phyloP scores from a whole-genome alignment of 2,113 vertebrate genomes.

The Clarias magur region DNA sequence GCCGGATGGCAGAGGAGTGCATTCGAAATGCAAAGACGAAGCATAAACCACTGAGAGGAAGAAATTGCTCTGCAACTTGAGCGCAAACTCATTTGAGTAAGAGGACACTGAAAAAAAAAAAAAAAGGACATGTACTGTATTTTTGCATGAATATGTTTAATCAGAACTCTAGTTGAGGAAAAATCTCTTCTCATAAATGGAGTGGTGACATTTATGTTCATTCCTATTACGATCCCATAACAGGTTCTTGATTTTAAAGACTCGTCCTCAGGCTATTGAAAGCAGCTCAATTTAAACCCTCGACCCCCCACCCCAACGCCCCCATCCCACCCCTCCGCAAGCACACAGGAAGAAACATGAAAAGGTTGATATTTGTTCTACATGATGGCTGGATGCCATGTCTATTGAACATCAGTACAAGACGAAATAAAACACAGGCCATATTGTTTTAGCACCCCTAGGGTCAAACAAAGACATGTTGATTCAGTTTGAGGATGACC shows the following conservation, averaged over 20 bases:
- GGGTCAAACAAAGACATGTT: constrained; percentile 4
- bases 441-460: constrained; percentile 27
- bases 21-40: constrained; percentile 35
- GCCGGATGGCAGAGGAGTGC: constrained; percentile 24
- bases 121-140: not conserved
- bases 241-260: not conserved
- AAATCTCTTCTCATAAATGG: not conserved
- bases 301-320: too few relatives aligned
- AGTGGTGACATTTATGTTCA: not conserved
- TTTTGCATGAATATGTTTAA: not conserved
- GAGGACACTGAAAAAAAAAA: constrained; percentile 3
- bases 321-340: not conserved
- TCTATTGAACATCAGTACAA: not conserved
- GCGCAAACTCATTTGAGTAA: not conserved
- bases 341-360: not conserved
- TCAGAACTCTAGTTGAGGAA: not conserved
- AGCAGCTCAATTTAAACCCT: not conserved
- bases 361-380: constrained; percentile 9
- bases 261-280: not conserved
- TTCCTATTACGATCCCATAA: not conserved
- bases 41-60: not conserved
- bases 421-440: constrained; percentile 1
- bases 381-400: not conserved
- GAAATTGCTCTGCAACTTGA: constrained; percentile 7
- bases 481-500: not conserved